Conservation (phyloP, 2,888 invertebrate species). For the Ganaspis brasiliensis region DNA sequence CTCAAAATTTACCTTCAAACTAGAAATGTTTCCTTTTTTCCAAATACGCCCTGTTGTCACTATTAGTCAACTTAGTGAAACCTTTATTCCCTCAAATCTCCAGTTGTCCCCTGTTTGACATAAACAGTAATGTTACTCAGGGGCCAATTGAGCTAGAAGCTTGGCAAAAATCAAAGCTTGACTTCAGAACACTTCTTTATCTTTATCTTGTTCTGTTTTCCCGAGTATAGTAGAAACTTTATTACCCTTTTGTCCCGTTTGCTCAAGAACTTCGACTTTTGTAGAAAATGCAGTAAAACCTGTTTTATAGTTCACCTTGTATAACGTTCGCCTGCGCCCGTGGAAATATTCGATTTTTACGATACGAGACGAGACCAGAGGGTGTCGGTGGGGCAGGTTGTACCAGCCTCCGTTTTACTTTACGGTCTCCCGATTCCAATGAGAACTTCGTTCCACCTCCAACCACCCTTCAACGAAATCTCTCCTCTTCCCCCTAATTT, state of each 20-base stretch:
- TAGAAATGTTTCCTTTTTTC: background rate
- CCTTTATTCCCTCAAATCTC: background rate
- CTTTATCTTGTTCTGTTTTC: constrained; percentile 3
- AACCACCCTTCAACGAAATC: constrained; percentile 14
- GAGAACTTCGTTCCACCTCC: constrained; percentile 37
- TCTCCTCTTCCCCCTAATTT: constrained; percentile 19
- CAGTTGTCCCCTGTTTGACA: background rate
- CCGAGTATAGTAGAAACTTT: background rate
- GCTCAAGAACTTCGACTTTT: constrained; percentile 3
- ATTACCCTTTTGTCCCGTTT: constrained; percentile 18
- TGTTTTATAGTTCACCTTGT: constrained; percentile 14
- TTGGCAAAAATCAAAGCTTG: background rate
- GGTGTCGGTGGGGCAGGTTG: constrained; percentile 54
- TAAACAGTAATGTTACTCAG: too few relatives aligned
- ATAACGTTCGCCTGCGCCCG: constrained; percentile 69
- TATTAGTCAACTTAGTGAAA: too few relatives aligned
- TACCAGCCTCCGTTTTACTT: constrained; percentile 62
- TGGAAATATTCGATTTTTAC: constrained; percentile 78
- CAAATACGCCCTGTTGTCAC: too few relatives aligned
- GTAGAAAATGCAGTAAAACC: constrained; percentile 1
- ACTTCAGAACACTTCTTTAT: background rate
- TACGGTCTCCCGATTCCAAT: constrained; percentile 57
- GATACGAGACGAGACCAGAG: constrained; percentile 67
- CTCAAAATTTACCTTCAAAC: background rate
- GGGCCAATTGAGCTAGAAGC: too few relatives aligned